phyloP scores from a whole-genome alignment of 2,797 vertebrate species.

The Columba guinea region DNA sequence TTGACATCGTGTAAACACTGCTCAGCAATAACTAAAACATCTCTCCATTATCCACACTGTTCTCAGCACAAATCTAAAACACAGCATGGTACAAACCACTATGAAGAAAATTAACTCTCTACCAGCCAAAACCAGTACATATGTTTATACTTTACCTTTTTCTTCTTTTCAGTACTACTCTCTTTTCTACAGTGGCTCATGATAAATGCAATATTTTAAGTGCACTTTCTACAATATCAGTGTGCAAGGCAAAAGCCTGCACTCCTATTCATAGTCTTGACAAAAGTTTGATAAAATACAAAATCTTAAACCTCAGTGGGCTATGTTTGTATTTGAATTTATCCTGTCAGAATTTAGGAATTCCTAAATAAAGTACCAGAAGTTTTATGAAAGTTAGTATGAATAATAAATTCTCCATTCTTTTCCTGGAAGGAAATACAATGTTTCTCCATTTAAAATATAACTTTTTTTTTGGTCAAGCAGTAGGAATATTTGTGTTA shows the following conservation, averaged over 20 bases:
- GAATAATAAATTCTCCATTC: background rate
- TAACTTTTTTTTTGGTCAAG: background rate
- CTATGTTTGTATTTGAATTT: background rate
- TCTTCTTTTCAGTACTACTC: background rate
- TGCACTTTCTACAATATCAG: background rate
- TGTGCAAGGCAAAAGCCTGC: background rate
- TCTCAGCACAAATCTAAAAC: background rate
- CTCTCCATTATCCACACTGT: background rate
- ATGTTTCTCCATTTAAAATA: background rate
- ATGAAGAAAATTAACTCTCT: background rate
- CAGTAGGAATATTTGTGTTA: background rate
- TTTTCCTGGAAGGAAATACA: background rate
- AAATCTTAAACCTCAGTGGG: background rate
- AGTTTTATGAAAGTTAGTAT: background rate
- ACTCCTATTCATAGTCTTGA: background rate
- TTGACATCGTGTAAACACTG: too few species aligned
- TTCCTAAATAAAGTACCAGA: background rate
- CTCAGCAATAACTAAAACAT: background rate
- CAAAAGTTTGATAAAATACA: background rate
- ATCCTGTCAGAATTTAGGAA: background rate
- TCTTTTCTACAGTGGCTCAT: background rate
- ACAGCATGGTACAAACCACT: too few species aligned
- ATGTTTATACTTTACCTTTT: background rate
- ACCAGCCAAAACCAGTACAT: background rate
- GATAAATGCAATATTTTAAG: background rate